phyloP scores from a whole-genome alignment of 2,797 vertebrate genomes.

The Acanthornis magna region DNA sequence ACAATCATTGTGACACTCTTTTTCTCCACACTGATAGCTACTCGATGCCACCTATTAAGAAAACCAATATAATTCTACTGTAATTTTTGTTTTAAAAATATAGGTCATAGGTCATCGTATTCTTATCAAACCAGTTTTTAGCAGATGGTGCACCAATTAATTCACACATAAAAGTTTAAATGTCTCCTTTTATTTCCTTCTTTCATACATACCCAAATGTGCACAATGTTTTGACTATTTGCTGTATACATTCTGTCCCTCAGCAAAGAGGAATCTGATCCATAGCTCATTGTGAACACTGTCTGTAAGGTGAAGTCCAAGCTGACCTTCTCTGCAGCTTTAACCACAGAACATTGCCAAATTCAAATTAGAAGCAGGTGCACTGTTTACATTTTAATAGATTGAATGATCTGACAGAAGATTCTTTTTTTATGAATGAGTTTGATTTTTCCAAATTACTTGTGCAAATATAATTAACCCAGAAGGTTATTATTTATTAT shows the following conservation, averaged over 20 bases:
- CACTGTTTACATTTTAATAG: background rate
- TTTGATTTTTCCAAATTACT: background rate
- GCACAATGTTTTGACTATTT: background rate
- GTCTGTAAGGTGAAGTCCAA: background rate
- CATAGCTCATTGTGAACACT: background rate
- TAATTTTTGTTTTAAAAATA: background rate
- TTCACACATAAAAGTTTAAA: background rate
- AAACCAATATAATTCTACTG: background rate
- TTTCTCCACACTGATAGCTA: slow-evolving; percentile 97
- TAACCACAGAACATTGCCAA: background rate
- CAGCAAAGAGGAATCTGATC: background rate
- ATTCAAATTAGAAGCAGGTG: background rate
- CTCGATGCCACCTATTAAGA: slow-evolving; percentile 90
- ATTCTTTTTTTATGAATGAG: background rate
- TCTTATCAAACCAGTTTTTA: background rate
- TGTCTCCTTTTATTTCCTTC: background rate
- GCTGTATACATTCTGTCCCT: background rate
- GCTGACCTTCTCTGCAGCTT: background rate
- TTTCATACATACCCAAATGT: background rate
- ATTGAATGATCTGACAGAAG: background rate
- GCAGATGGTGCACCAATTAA: background rate
- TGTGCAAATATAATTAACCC: background rate
- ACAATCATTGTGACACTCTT: slow-evolving; percentile 93
- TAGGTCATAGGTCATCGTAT: background rate
- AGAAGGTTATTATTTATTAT: background rate